Evolutionary conservation across 2,888 invertebrate species (phyloP).

Genomic region (Myathropa florea): DNA sequence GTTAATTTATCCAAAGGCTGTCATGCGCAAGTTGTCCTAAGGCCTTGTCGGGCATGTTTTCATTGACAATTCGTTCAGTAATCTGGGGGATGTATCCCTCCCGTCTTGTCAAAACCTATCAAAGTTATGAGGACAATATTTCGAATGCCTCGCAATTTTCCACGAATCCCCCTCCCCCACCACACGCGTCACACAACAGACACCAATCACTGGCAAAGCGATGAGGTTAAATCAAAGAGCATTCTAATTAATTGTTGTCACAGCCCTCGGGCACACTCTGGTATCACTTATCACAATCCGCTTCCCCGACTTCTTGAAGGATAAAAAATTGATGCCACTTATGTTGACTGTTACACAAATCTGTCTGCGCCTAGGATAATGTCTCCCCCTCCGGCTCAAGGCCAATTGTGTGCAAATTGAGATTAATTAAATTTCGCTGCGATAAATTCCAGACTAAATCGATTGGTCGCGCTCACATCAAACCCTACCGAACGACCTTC

Average conservation of each 20-base stretch:
- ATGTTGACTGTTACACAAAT: conserved; percentile 10
- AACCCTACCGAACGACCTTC: background rate
- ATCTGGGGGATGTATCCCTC: too few species aligned
- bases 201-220: background rate
- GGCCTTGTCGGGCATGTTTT: too few species aligned
- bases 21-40: too few species aligned
- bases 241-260: background rate
- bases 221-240: background rate
- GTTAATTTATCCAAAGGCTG: too few species aligned
- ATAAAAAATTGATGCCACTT: conserved; percentile 17
- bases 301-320: background rate
- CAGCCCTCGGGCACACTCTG: background rate
- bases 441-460: conserved; percentile 21
- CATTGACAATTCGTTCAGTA: too few species aligned
- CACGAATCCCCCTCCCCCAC: background rate
- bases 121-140: too few species aligned
- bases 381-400: background rate
- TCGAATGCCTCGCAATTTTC: background rate
- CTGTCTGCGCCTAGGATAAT: conserved; percentile 5
- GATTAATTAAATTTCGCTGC: conserved; percentile 28
- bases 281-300: background rate
- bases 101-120: background rate
- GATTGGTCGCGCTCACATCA: conserved; percentile 9
- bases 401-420: background rate
- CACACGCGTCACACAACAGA: background rate